Conservation (phyloP, 2,888 invertebrate species). For the Hydriomena furcata region DNA sequence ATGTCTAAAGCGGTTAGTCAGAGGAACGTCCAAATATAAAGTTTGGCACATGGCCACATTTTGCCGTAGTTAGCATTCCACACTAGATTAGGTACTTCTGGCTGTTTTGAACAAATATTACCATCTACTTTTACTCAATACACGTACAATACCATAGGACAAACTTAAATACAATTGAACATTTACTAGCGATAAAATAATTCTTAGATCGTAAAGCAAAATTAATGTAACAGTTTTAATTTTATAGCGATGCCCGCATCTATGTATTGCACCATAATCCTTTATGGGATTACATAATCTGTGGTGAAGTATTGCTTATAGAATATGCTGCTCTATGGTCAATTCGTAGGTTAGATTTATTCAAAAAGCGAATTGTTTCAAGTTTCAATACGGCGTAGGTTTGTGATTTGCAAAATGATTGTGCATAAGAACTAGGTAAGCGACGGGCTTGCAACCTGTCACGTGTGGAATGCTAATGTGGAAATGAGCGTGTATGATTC, state of each 20-base stretch:
- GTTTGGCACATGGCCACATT: no score
- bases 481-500: no score
- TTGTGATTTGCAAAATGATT: no score
- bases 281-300: slow-evolving; percentile 37
- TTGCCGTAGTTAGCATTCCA: no score
- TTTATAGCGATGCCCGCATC: slow-evolving; percentile 68
- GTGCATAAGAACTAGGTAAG: no score
- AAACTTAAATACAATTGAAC: slow-evolving; percentile 54
- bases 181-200: slow-evolving; percentile 65
- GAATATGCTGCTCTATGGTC: slow-evolving; percentile 19
- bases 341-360: slow-evolving; percentile 5
- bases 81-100: no score
- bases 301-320: slow-evolving; percentile 29
- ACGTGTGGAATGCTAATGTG: no score
- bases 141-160: not conserved
- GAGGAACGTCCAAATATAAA: no score
- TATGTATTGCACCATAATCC: slow-evolving; percentile 39
- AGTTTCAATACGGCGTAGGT: no score
- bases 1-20: no score
- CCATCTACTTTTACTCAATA: not conserved
- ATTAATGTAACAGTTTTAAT: slow-evolving; percentile 61
- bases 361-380: slow-evolving; percentile 11
- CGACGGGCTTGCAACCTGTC: no score
- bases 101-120: no score
- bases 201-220: slow-evolving; percentile 63